Base-by-base conservation (phyloP, 2,888 invertebrate species). In the Pristionchus exspectatus region DNA sequence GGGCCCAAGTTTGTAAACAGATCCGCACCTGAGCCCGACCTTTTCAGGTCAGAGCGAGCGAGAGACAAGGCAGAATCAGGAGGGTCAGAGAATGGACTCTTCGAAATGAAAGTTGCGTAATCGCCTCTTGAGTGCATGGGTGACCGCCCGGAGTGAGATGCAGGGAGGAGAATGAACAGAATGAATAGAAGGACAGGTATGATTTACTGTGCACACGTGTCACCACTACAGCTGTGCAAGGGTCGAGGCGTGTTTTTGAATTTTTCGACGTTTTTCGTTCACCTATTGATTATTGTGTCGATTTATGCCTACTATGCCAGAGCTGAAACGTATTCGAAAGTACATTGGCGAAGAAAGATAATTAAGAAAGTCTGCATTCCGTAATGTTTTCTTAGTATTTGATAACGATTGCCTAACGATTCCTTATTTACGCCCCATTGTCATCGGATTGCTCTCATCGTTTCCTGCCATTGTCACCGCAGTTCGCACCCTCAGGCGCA, bases 121-220 rank as follows among this genome's bases (percentile, higher is more conserved):
- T n/a, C 38, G 44, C n/a, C 81, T 54, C 44, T 27, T 50, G n/a
- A 44, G 77, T 81, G n/a, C 50, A 81, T 9, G 4, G 27, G 12
- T n/a, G 81, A 81, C 81, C 81, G 50, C 81, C 81, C 50, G 81
- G 81, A 81, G 81, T 81, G 81, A 81, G 27, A 5, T 54, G 54
- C n/a, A 72, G 72, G 21, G 3, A 30, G 33, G 14, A 30, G 16
- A 30, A 33, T n/a, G 50, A 54, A 54, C 50, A 81, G 81, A 81
- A 81, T 50, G 54, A 54, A 3, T 2, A 27, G 27, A 77, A 27
- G 50, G 44, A 21, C 81, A 81, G 50, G 81, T 16, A 81, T 81
- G 50, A 81, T 81, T 81, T 50, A 81, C 81, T 24, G 14, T 27
- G 21, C 44, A 7, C 81, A 7, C 81, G 30, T 30, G 72, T 14